Conservation (phyloP, 2,797 vertebrate species). For the Spheniscus humboldti region DNA sequence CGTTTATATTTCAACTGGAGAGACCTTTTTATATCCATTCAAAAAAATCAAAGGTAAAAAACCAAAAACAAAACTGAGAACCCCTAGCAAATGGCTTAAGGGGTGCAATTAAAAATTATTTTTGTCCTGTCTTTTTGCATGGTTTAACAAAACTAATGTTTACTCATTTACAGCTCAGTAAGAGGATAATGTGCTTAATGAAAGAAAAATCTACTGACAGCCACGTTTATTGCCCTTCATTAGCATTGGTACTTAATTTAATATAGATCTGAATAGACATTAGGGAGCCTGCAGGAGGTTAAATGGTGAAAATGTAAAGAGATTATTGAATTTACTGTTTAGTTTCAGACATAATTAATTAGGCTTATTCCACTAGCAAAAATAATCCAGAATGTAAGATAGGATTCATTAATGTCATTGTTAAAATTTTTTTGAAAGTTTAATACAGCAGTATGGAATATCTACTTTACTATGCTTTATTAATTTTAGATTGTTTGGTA, state of each 20-base stretch:
- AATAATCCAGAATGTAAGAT: constrained; percentile 58
- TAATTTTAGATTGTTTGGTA: not conserved
- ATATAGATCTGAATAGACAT: constrained; percentile 87
- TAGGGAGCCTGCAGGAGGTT: constrained; percentile 85
- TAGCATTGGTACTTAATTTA: constrained; percentile 86
- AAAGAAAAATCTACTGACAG: constrained; percentile 86
- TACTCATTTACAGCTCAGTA: constrained; percentile 83
- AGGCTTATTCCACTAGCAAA: constrained; percentile 67
- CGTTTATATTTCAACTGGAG: constrained; percentile 67
- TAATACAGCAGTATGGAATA: not conserved
- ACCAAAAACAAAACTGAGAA: not conserved
- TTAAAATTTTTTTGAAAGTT: constrained; percentile 32
- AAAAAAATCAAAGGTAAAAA: constrained; percentile 71
- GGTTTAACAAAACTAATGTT: constrained; percentile 83
- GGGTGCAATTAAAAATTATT: constrained; percentile 75
- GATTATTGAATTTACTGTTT: constrained; percentile 85
- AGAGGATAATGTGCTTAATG: constrained; percentile 87
- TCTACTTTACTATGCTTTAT: not conserved
- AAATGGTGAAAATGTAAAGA: constrained; percentile 84
- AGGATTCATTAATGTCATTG: constrained; percentile 60
- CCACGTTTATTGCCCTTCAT: constrained; percentile 85
- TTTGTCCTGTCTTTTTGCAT: constrained; percentile 77
- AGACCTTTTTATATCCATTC: constrained; percentile 65
- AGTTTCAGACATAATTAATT: constrained; percentile 80
- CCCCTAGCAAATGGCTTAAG: constrained; percentile 56